Evolutionary conservation across 2,797 vertebrate genomes (phyloP).

Genomic region (Nyctalus aviator): DNA sequence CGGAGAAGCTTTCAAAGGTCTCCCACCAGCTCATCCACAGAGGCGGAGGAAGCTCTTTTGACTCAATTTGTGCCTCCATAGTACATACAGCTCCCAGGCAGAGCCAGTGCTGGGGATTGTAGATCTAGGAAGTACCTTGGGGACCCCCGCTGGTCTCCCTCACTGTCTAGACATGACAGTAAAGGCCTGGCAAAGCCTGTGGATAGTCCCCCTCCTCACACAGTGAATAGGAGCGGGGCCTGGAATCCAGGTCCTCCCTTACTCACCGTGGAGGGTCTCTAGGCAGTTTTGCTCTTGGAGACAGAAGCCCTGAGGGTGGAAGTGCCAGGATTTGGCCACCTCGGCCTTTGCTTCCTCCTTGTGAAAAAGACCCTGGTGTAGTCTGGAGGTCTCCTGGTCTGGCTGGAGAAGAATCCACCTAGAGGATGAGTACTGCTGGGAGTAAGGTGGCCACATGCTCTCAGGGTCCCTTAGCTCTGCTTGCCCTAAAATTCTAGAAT

Average conservation of each 20-base stretch:
- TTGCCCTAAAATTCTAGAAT: not conserved
- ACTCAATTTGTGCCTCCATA: not conserved
- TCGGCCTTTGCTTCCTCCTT: slow-evolving; percentile 12
- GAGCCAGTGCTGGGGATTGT: not conserved
- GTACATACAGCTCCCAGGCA: not conserved
- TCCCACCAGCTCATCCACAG: not conserved
- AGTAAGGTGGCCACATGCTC: not conserved
- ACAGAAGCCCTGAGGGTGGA: not conserved
- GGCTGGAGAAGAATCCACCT: not conserved
- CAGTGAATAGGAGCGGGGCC: not conserved
- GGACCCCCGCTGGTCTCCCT: not conserved
- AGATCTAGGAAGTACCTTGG: not conserved
- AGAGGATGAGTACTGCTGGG: not conserved
- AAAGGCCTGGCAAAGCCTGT: not conserved
- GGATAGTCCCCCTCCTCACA: not conserved
- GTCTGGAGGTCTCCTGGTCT: not conserved
- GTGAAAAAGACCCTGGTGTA: not conserved
- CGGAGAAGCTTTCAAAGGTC: not conserved
- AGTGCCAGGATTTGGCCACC: not conserved
- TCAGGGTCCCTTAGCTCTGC: not conserved
- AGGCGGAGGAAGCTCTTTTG: not conserved
- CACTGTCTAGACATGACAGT: not conserved
- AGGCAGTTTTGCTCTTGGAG: not conserved
- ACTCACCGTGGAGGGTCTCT: not conserved
- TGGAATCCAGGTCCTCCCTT: not conserved